These are phyloP conservation scores for Haplochromis burtoni DNA, from an alignment of 2,113 vertebrate genomes.

Conservation along the genomic window DNA sequence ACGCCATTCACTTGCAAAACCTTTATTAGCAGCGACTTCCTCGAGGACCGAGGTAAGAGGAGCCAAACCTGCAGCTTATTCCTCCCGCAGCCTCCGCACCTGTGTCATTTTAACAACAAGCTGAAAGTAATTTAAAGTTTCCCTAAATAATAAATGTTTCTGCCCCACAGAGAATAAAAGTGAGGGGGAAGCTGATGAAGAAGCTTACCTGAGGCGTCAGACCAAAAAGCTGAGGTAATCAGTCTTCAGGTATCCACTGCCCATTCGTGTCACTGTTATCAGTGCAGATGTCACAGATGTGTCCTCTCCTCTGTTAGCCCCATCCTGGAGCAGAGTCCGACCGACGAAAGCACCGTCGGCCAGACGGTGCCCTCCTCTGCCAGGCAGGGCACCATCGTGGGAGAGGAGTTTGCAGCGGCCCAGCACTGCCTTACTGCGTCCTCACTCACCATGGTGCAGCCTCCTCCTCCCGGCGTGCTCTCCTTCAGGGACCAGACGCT, in stretches of 20 bases:
- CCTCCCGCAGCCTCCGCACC: neutral
- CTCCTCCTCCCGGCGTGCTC: neutral
- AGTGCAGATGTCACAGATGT: neutral
- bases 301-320: conserved; percentile 54
- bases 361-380: neutral
- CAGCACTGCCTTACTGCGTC: conserved; percentile 38
- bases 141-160: neutral
- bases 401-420: conserved; percentile 3
- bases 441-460: conserved; percentile 47
- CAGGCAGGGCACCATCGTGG: conserved; percentile 51
- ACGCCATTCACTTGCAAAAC: conserved; percentile 75
- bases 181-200: conserved; percentile 46
- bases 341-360: neutral
- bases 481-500: conserved; percentile 48
- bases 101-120: neutral
- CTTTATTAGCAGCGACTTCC: neutral
- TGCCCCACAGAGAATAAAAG: conserved; percentile 54
- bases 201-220: conserved; percentile 33
- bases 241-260: neutral
- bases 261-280: neutral
- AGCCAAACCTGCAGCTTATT: neutral
- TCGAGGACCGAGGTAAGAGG: conserved; percentile 66
- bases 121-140: neutral
- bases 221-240: conserved; percentile 79
- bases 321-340: conserved; percentile 65